phyloP scores from a whole-genome alignment of 2,113 vertebrate species.

The Xenopus tropicalis region UCB_Xtro_10.0 CM004451.2:69625001-69625500 shows the following conservation, averaged over 20 bases:
- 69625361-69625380: constrained; percentile 71
- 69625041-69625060: constrained; percentile 40
- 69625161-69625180: constrained; percentile 42
- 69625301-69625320: constrained; percentile 61
- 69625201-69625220: constrained; percentile 25
- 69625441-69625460: constrained; percentile 57
- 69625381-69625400: constrained; percentile 63
- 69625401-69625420: constrained; percentile 59
- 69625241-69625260: background rate
- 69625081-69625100: constrained; percentile 33
- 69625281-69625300: constrained; percentile 56
- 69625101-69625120: constrained; percentile 37
- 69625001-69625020: constrained; percentile 39
- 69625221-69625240: constrained; percentile 33
- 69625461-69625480: constrained; percentile 62
- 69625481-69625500: constrained; percentile 66
- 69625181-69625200: constrained; percentile 40
- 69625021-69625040: constrained; percentile 30
- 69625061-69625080: constrained; percentile 24
- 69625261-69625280: background rate
- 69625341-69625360: constrained; percentile 68
- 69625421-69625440: constrained; percentile 67
- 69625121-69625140: constrained; percentile 12
- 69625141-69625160: constrained; percentile 25
- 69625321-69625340: constrained; percentile 55